These are phyloP conservation scores for Atherinosoma microstoma DNA, from an alignment of 2,797 vertebrate species.

Conservation along the genomic window DNA sequence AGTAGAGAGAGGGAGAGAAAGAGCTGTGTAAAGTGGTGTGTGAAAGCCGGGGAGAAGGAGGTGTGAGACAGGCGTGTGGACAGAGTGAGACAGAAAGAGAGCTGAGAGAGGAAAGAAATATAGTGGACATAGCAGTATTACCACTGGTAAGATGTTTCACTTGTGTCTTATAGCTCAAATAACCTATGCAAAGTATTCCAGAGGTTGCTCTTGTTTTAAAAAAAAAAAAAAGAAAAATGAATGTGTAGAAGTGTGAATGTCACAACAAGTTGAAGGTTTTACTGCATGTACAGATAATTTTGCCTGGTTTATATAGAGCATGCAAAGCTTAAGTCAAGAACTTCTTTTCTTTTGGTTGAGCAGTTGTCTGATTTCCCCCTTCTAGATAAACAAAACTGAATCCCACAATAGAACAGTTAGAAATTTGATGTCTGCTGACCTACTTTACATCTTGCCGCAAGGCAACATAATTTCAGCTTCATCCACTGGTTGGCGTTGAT, in stretches of 20 bases:
- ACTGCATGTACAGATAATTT: not conserved
- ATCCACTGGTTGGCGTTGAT: slow-evolving; percentile 14
- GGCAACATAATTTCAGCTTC: slow-evolving; percentile 26
- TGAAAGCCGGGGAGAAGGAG: slow-evolving; percentile 54
- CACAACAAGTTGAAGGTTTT: not conserved
- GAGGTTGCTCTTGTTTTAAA: not conserved
- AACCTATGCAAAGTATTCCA: not conserved
- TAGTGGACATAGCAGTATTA: slow-evolving; percentile 47
- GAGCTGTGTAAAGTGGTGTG: slow-evolving; percentile 47
- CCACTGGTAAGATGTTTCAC: slow-evolving; percentile 71
- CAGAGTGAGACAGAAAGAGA: slow-evolving; percentile 38
- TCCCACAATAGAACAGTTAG: slow-evolving; percentile 18
- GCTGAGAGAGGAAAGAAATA: slow-evolving; percentile 50
- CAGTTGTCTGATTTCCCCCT: slow-evolving; percentile 10
- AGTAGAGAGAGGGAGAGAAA: slow-evolving; percentile 28
- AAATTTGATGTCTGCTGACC: slow-evolving; percentile 52
- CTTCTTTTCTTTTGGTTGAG: slow-evolving; percentile 8
- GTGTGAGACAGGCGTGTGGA: slow-evolving; percentile 62
- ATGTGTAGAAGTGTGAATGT: not conserved
- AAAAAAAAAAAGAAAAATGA: not conserved
- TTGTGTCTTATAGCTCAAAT: slow-evolving; percentile 37
- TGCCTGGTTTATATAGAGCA: not conserved
- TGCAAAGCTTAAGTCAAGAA: not conserved
- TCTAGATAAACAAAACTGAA: slow-evolving; percentile 5
- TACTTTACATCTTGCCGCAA: slow-evolving; percentile 54